phyloP scores from a whole-genome alignment of 2,113 vertebrate genomes.

The Eidolon helvum region DNA sequence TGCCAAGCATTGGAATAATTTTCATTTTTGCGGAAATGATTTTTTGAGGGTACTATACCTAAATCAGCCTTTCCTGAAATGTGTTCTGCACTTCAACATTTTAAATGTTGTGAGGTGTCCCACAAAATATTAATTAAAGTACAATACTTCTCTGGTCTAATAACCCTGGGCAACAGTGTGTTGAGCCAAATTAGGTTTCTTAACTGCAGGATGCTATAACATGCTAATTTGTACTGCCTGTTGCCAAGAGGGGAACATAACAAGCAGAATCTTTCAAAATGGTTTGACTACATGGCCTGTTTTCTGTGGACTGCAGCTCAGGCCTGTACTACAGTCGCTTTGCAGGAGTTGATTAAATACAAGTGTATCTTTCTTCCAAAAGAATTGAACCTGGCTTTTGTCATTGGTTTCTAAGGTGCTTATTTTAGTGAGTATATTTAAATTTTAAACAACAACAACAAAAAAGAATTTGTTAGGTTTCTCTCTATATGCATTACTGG shows the following conservation, averaged over 20 bases:
- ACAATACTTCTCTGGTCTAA: not conserved
- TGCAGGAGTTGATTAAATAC: not conserved
- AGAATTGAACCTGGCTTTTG: not conserved
- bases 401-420: not conserved
- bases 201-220: not conserved
- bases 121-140: not conserved
- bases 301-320: not conserved
- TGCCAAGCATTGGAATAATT: not conserved
- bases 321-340: not conserved
- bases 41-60: not conserved
- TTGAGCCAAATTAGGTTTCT: not conserved
- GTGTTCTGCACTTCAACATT: not conserved
- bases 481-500: not conserved
- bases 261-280: not conserved
- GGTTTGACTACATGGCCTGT: not conserved
- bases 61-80: not conserved
- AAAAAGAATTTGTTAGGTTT: not conserved
- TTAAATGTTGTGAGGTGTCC: not conserved
- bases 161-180: not conserved
- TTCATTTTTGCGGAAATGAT: not conserved
- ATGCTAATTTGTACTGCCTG: not conserved
- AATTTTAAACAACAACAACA: not conserved
- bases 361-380: not conserved
- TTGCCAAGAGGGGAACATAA: not conserved
- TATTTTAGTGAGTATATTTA: not conserved